Evolutionary conservation across 1,140 invertebrate species (phyloP).

Genomic region (Drosophila tropicalis): DNA sequence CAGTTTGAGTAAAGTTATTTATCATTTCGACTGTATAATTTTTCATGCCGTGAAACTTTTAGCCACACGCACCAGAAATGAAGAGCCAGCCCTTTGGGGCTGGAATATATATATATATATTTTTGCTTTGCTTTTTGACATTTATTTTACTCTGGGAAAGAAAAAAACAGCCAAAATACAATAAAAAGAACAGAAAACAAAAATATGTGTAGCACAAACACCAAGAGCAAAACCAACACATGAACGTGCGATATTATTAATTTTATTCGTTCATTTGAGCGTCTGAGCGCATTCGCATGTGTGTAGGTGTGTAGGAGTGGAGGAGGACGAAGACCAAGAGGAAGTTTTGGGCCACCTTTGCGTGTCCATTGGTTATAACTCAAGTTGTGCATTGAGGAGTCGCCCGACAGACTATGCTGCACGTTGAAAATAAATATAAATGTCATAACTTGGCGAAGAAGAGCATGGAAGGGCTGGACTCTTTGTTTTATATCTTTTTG

Average conservation of each 20-base stretch:
- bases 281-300: constrained; percentile 19
- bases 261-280: constrained; percentile 13
- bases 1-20: constrained; percentile 48
- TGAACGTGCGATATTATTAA: constrained; percentile 28
- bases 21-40: constrained; percentile 45
- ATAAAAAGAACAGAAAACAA: not conserved
- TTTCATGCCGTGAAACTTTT: constrained; percentile 33
- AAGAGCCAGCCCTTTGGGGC: constrained; percentile 5
- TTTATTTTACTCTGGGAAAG: constrained; percentile 22
- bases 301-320: constrained; percentile 38
- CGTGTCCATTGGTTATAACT: constrained; percentile 79
- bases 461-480: constrained; percentile 31
- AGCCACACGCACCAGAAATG: constrained; percentile 16
- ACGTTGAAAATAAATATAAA: constrained; percentile 82
- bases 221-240: constrained; percentile 7
- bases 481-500: constrained; percentile 5
- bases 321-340: constrained; percentile 17
- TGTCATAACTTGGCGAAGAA: constrained; percentile 77
- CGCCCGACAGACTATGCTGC: constrained; percentile 41
- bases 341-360: constrained; percentile 69
- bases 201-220: constrained; percentile 11
- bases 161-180: constrained; percentile 7
- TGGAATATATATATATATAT: constrained; percentile 12
- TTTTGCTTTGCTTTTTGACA: constrained; percentile 30
- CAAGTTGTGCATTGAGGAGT: constrained; percentile 64